Conservation (phyloP, 2,113 vertebrate genomes). For the Pelobates fuscus region DNA sequence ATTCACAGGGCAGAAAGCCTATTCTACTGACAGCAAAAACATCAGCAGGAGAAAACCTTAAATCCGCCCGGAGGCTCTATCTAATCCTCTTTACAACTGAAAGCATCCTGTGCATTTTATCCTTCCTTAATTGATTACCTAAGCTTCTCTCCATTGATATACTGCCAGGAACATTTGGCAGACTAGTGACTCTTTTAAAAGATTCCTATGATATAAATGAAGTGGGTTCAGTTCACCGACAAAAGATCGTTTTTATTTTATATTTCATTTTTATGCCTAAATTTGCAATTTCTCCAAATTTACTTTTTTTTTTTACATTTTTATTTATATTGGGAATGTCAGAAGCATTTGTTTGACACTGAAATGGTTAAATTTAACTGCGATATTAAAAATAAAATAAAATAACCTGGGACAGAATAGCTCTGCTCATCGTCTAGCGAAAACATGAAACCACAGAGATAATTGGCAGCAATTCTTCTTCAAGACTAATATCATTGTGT, state of each 20-base stretch:
- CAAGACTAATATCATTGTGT: slow-evolving; percentile 21
- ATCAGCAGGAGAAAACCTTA: slow-evolving; percentile 7
- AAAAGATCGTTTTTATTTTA: not conserved
- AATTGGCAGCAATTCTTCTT: slow-evolving; percentile 40
- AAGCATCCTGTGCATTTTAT: slow-evolving; percentile 28
- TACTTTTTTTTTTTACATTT: too few species aligned
- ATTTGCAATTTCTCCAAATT: too few species aligned
- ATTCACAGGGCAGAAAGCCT: not conserved
- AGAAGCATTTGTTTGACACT: not conserved
- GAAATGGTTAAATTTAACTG: not conserved
- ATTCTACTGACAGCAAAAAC: slow-evolving; percentile 13
- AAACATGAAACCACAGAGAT: slow-evolving; percentile 10
- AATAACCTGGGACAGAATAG: not conserved
- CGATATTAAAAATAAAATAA: not conserved
- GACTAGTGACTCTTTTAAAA: not conserved
- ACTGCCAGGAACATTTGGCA: slow-evolving; percentile 18
- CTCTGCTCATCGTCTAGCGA: not conserved
- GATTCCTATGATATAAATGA: not conserved
- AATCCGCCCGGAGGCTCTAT: slow-evolving; percentile 12
- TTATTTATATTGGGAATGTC: too few species aligned
- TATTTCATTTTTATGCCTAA: too few species aligned
- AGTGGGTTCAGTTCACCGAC: not conserved
- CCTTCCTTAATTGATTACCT: slow-evolving; percentile 32
- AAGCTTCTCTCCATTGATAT: slow-evolving; percentile 4
- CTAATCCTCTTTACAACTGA: slow-evolving; percentile 39